Conservation (phyloP, 2,797 vertebrate genomes). For the Gallinago stenura region DNA sequence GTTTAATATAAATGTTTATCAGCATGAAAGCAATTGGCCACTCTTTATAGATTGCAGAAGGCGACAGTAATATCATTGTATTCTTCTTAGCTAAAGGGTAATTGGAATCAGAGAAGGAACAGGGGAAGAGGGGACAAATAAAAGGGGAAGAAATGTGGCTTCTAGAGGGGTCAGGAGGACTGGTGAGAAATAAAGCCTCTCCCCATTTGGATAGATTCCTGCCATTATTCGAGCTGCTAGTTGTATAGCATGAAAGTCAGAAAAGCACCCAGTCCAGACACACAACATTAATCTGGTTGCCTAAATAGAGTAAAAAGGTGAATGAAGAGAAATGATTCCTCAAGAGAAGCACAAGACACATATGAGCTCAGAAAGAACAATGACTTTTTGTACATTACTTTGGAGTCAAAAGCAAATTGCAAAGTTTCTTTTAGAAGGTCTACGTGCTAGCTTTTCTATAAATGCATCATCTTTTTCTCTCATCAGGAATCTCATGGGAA, state of each 20-base stretch:
- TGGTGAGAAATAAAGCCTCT: neutral
- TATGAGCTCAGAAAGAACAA: constrained; percentile 24
- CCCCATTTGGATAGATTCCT: neutral
- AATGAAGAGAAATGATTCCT: constrained; percentile 51
- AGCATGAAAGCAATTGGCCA: constrained; percentile 6
- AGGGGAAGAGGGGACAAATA: neutral
- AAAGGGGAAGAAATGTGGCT: constrained; percentile 11
- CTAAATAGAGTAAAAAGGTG: constrained; percentile 25
- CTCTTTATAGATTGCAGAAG: constrained; percentile 8
- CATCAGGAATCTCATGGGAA: constrained; percentile 53
- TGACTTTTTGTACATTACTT: neutral
- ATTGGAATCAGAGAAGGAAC: constrained; percentile 17
- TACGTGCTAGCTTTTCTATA: neutral
- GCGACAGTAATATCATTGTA: neutral
- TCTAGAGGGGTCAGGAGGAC: neutral
- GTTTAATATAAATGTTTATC: constrained; percentile 18
- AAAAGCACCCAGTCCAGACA: neutral
- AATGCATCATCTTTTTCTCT: constrained; percentile 11
- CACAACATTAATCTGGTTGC: neutral
- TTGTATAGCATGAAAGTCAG: neutral
- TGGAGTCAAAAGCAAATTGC: constrained; percentile 9
- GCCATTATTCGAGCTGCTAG: neutral
- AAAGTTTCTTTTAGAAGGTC: constrained; percentile 9
- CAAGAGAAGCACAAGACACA: neutral
- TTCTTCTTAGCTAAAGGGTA: constrained; percentile 29